Percentiles rank a stretch among this genome's conserved stretches.
These are phyloP conservation scores for Ptilonorhynchus violaceus DNA, from an alignment of 2,113 vertebrate species.

Conservation along the genomic window DNA sequence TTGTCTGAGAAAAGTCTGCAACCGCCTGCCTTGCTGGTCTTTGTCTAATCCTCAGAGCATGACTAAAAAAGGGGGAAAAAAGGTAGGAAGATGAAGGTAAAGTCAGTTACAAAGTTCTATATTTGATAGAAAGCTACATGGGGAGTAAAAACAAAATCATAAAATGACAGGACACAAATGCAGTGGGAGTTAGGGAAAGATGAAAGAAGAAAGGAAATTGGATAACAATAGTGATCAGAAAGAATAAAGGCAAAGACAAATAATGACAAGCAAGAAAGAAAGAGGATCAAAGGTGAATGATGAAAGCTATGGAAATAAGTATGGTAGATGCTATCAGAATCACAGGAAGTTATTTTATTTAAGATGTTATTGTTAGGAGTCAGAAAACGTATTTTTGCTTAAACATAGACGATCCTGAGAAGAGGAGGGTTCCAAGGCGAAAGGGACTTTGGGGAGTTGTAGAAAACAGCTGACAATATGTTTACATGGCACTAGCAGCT, in stretches of 20 bases:
- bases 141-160: slow-evolving; percentile 43
- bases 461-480: background rate
- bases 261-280: slow-evolving; percentile 47
- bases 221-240: slow-evolving; percentile 61
- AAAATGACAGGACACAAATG: slow-evolving; percentile 39
- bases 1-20: background rate
- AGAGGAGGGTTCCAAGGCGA: background rate
- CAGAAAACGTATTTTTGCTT: background rate
- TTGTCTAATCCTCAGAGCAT: background rate
- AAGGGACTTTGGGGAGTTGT: background rate
- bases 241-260: slow-evolving; percentile 57
- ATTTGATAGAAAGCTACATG: slow-evolving; percentile 38
- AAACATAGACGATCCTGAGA: background rate
- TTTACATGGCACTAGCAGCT: background rate
- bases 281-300: slow-evolving; percentile 51
- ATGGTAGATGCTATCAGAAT: background rate
- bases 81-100: slow-evolving; percentile 58
- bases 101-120: slow-evolving; percentile 13
- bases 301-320: slow-evolving; percentile 66
- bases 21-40: background rate
- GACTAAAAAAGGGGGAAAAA: background rate
- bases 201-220: slow-evolving; percentile 65
- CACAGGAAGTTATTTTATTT: slow-evolving; percentile 19
- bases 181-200: slow-evolving; percentile 11
- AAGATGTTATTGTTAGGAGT: background rate